Percentiles rank a stretch among this genome's conserved stretches.
These are phyloP conservation scores for Falco columbarius DNA, from an alignment of 2,797 vertebrate genomes.

Conservation along the genomic window DNA sequence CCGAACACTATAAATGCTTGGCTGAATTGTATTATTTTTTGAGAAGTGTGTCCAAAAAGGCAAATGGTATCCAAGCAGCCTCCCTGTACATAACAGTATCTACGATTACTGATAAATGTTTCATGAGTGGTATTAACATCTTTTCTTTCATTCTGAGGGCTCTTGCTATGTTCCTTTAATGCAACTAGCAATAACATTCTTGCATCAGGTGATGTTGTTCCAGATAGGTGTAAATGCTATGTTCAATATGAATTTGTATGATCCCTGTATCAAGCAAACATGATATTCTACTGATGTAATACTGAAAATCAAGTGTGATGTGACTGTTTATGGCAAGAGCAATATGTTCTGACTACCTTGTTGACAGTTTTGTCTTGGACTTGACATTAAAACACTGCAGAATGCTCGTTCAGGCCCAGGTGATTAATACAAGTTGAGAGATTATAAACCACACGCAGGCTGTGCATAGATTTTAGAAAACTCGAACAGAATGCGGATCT, in stretches of 20 bases:
- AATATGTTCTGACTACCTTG: not conserved
- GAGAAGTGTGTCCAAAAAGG: not conserved
- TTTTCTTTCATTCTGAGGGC: not conserved
- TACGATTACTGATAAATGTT: not conserved
- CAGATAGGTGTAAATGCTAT: not conserved
- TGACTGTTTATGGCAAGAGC: not conserved
- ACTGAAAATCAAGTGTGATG: not conserved
- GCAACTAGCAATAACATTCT: not conserved
- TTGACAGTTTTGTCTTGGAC: not conserved
- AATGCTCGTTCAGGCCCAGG: not conserved
- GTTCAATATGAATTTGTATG: not conserved
- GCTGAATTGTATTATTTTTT: not conserved
- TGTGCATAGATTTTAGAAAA: not conserved
- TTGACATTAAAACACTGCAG: not conserved
- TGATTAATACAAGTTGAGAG: not conserved
- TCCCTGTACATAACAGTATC: not conserved
- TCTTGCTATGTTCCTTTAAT: not conserved
- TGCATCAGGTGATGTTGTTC: not conserved
- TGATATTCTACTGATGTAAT: not conserved
- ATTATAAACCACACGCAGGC: not conserved
- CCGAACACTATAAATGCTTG: not conserved
- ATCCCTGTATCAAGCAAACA: not conserved
- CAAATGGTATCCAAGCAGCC: not conserved
- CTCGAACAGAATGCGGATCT: not conserved
- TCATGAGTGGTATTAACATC: not conserved